Evolutionary conservation across 2,113 vertebrate species (phyloP).

Genomic region (Stigmatopora argus): DNA sequence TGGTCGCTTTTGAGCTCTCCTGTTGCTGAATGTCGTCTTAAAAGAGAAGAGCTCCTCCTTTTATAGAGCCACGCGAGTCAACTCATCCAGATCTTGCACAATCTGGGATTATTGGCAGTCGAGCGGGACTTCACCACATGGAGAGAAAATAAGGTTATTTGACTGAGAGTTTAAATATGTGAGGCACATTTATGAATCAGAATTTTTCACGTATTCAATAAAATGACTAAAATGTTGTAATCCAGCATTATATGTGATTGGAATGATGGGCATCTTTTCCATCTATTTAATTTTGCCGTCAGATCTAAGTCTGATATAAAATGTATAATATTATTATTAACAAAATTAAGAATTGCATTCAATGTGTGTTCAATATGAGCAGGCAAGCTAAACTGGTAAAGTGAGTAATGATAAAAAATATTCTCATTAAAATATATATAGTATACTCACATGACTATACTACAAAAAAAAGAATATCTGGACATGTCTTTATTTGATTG

Average conservation of each 20-base stretch:
- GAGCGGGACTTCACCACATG: constrained; percentile 42
- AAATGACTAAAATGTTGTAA: constrained; percentile 27
- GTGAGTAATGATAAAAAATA: neutral
- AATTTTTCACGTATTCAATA: neutral
- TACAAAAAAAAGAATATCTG: neutral
- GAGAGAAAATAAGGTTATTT: neutral
- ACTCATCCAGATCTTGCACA: constrained; percentile 35
- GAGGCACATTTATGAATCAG: neutral
- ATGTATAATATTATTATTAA: constrained; percentile 15
- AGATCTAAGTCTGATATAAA: neutral
- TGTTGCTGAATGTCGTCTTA: constrained; percentile 43
- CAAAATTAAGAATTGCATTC: neutral
- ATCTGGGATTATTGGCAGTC: constrained; percentile 21
- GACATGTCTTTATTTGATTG: neutral
- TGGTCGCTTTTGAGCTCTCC: constrained; percentile 8
- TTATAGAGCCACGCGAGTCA: constrained; percentile 50
- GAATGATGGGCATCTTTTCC: neutral
- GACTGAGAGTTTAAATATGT: constrained; percentile 1
- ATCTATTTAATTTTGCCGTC: neutral
- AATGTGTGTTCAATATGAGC: neutral
- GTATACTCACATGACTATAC: neutral
- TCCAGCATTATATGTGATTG: neutral
- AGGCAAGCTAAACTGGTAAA: neutral
- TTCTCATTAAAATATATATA: neutral
- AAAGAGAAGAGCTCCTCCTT: constrained; percentile 3